A percentile compares a stretch with the other conserved stretches of the same genome.
Evolutionary conservation across 2,888 invertebrate genomes (phyloP).

Genomic region (Acleris laterana): DNA sequence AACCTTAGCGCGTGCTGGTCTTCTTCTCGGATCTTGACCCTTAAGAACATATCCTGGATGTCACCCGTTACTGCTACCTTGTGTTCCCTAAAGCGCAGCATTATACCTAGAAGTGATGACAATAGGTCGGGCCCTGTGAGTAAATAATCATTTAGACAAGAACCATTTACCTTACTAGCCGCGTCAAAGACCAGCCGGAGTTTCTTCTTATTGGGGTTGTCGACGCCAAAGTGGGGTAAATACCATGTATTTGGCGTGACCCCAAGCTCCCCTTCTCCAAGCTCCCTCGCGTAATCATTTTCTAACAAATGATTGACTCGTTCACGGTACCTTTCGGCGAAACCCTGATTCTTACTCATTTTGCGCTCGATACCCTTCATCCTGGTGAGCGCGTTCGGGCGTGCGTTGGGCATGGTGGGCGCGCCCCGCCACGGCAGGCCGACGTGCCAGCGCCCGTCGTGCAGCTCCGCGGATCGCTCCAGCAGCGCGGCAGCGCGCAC

Average conservation of each 20-base stretch:
- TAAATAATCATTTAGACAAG: conserved; percentile 43
- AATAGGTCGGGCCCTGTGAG: conserved; percentile 44
- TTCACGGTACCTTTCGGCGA: conserved; percentile 37
- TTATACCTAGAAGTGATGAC: conserved; percentile 49
- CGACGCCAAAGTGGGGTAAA: too few species aligned
- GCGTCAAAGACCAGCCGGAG: conserved; percentile 42
- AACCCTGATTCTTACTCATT: conserved; percentile 33
- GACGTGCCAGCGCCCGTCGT: conserved; percentile 41
- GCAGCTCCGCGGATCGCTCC: conserved; percentile 35
- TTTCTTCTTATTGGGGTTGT: too few species aligned
- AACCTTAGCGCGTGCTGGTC: too few species aligned
- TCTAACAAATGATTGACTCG: conserved; percentile 41
- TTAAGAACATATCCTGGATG: too few species aligned
- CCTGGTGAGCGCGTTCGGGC: conserved; percentile 37
- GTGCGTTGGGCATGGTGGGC: conserved; percentile 39
- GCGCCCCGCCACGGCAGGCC: conserved; percentile 42
- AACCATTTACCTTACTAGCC: conserved; percentile 18
- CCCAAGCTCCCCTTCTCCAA: not conserved
- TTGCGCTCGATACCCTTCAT: conserved; percentile 40
- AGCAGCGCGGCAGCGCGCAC: conserved; percentile 29
- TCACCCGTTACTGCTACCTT: too few species aligned
- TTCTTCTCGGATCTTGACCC: too few species aligned
- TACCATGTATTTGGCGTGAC: too few species aligned
- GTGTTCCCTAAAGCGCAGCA: conserved; percentile 32
- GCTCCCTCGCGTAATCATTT: conserved; percentile 40